phyloP scores from a whole-genome alignment of 2,113 vertebrate species.

The Colaptes auratus region DNA sequence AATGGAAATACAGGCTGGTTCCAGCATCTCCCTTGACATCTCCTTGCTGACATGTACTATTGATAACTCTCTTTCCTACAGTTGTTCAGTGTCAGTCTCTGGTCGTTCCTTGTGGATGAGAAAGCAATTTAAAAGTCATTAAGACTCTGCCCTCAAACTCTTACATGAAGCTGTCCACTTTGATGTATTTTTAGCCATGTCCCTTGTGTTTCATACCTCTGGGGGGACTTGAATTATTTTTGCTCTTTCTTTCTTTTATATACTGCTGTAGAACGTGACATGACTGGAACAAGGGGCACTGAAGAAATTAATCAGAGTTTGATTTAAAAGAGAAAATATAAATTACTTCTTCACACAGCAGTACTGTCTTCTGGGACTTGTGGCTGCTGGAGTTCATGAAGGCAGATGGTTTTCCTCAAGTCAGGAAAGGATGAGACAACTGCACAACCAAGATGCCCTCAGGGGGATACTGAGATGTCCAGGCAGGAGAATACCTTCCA shows the following conservation, averaged over 20 bases:
- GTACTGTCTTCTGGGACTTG: neutral
- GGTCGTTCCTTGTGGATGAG: neutral
- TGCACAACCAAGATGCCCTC: neutral
- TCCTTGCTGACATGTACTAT: constrained; percentile 31
- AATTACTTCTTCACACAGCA: neutral
- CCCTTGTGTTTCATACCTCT: neutral
- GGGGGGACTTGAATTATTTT: neutral
- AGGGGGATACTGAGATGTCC: neutral
- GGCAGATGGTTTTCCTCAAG: neutral
- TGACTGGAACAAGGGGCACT: neutral
- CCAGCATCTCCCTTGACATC: constrained; percentile 8
- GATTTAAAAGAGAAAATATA: neutral
- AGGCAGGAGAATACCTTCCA: neutral
- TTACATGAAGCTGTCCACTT: neutral
- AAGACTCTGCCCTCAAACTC: neutral
- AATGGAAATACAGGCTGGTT: constrained; percentile 42
- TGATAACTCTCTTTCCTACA: neutral
- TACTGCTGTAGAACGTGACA: neutral
- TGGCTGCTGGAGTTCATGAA: neutral
- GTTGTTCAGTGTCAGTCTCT: constrained; percentile 26
- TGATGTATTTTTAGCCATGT: constrained; percentile 10
- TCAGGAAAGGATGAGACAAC: neutral
- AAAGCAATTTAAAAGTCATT: constrained; percentile 34
- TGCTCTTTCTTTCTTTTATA: neutral
- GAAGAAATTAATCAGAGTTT: neutral